These are phyloP conservation scores for Thinocorus orbignyianus DNA, from an alignment of 2,113 vertebrate genomes.

Conservation along the genomic window DNA sequence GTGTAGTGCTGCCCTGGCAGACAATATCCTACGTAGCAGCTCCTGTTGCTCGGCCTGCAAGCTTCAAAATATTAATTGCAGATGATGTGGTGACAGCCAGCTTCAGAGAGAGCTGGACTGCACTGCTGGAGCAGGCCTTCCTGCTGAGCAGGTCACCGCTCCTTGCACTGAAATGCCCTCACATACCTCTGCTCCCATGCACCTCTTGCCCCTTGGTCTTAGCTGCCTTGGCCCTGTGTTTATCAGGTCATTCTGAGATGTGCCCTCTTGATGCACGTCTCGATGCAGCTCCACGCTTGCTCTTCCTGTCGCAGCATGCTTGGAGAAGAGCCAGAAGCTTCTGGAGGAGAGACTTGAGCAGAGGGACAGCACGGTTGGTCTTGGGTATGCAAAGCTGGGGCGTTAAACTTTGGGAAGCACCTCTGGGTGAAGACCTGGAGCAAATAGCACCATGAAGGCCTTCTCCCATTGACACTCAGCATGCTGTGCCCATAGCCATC, in stretches of 20 bases:
- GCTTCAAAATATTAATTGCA: background rate
- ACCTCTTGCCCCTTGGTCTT: background rate
- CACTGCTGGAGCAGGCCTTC: background rate
- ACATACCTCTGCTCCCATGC: background rate
- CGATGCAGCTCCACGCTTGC: background rate
- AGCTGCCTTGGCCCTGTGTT: background rate
- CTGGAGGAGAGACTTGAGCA: background rate
- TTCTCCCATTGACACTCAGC: background rate
- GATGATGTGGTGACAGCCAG: background rate
- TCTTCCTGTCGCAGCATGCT: background rate
- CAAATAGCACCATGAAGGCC: background rate
- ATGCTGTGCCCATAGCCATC: rapidly evolving
- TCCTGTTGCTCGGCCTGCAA: background rate
- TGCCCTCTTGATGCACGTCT: background rate
- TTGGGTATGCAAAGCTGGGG: background rate
- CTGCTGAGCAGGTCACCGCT: background rate
- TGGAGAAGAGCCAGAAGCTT: background rate
- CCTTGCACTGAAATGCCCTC: background rate
- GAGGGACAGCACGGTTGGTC: background rate
- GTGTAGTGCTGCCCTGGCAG: background rate
- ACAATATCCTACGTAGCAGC: too few species aligned
- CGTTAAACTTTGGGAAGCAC: background rate
- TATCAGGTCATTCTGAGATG: background rate
- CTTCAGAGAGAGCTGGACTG: background rate
- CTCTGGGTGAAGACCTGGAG: background rate